Conservation (phyloP, 2,797 vertebrate species). For the Muraenolepis orangiensis region DNA sequence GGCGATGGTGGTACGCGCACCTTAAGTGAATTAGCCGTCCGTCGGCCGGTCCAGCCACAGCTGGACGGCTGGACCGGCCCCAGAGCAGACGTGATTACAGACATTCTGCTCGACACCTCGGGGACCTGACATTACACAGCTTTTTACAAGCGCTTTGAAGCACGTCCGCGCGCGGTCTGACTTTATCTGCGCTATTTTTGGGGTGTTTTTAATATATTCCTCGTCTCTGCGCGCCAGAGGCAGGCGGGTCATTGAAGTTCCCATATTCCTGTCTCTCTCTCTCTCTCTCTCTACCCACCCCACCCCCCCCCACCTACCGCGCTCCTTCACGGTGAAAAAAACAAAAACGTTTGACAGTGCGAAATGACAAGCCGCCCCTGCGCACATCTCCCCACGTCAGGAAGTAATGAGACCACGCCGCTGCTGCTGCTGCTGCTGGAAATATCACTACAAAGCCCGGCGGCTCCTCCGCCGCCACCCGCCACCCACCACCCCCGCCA, state of each 20-base stretch:
- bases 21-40: slow-evolving; percentile 43
- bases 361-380: slow-evolving; percentile 73
- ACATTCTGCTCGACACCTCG: slow-evolving; percentile 36
- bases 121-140: slow-evolving; percentile 60
- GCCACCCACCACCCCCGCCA: too few relatives aligned
- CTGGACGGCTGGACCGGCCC: slow-evolving; percentile 2
- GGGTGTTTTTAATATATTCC: slow-evolving; percentile 66
- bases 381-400: slow-evolving; percentile 66
- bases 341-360: slow-evolving; percentile 68
- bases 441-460: slow-evolving; percentile 73
- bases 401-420: slow-evolving; percentile 77
- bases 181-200: slow-evolving; percentile 57
- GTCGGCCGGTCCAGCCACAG: slow-evolving; percentile 30
- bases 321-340: not conserved
- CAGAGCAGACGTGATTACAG: slow-evolving; percentile 42
- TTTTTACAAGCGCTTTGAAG: slow-evolving; percentile 59
- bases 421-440: slow-evolving; percentile 74
- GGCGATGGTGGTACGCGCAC: slow-evolving; percentile 1
- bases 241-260: slow-evolving; percentile 70
- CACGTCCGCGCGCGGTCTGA: slow-evolving; percentile 49
- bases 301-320: too few relatives aligned
- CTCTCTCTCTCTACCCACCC: slow-evolving; percentile 34
- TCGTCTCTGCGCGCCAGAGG: slow-evolving; percentile 61
- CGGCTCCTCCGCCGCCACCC: too few relatives aligned
- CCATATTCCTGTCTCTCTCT: slow-evolving; percentile 48